Percentiles rank a stretch among this genome's conserved stretches.
phyloP scores from a whole-genome alignment of 2,113 vertebrate genomes.

The Setophaga petechia region DNA sequence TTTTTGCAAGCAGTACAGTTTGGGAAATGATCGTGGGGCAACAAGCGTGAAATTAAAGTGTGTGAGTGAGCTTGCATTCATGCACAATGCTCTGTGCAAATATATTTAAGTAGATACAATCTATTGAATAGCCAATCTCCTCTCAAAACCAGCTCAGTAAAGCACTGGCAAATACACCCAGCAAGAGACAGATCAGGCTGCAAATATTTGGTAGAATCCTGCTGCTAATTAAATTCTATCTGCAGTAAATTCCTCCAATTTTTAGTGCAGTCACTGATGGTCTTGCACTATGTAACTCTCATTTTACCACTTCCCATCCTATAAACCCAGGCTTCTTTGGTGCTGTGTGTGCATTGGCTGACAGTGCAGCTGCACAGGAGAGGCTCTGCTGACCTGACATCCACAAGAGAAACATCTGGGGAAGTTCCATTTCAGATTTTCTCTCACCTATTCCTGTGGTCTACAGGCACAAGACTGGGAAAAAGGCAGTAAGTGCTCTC shows the following conservation, averaged over 20 bases:
- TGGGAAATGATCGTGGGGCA: neutral
- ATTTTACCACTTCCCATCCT: neutral
- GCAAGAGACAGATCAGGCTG: neutral
- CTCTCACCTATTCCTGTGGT: neutral
- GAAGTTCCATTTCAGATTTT: neutral
- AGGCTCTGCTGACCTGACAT: neutral
- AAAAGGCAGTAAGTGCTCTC: neutral
- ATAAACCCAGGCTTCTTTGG: neutral
- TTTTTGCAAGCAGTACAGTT: neutral
- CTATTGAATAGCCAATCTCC: neutral
- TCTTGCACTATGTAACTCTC: neutral
- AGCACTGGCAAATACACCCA: neutral
- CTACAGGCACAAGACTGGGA: neutral
- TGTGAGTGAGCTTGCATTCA: neutral
- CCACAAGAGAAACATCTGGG: fast-evolving
- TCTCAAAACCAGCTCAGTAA: neutral
- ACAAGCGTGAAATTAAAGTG: conserved; percentile 23
- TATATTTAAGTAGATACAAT: neutral
- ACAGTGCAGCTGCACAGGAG: neutral
- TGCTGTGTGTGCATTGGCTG: neutral
- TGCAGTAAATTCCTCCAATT: neutral
- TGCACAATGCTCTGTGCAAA: neutral
- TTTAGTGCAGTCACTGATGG: neutral
- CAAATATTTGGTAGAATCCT: neutral
- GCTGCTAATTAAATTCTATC: neutral